Percentiles rank a stretch among this genome's conserved stretches.
phyloP scores from a whole-genome alignment of 2,113 vertebrate species.

The Globicephala melas region DNA sequence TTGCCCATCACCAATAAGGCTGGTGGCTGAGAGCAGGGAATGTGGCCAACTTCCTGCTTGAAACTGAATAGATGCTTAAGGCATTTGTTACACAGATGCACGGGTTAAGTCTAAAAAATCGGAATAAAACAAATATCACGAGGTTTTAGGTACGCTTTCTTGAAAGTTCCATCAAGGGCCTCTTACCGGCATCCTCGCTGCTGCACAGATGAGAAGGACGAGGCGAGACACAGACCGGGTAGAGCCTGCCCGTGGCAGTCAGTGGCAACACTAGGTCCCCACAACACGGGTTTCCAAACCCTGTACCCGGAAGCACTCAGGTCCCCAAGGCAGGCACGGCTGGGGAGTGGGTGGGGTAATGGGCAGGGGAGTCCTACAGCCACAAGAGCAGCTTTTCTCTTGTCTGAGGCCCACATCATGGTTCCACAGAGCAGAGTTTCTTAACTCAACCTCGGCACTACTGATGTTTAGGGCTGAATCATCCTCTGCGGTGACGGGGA shows the following conservation, averaged over 20 bases:
- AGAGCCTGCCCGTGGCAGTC: background rate
- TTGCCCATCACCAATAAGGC: background rate
- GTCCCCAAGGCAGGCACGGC: background rate
- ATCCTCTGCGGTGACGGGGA: background rate
- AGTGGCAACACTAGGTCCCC: background rate
- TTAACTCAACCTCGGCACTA: background rate
- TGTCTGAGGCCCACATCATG: background rate
- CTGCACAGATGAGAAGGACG: fast-evolving
- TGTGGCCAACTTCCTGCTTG: background rate
- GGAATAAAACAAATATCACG: background rate
- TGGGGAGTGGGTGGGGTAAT: background rate
- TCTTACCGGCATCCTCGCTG: background rate
- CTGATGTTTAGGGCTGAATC: too few species aligned
- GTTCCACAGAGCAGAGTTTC: background rate
- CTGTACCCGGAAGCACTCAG: background rate
- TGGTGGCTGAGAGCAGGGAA: background rate
- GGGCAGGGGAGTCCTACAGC: background rate
- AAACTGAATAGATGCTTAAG: background rate
- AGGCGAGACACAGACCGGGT: background rate
- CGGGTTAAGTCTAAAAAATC: background rate
- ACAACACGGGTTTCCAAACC: background rate
- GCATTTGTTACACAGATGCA: background rate
- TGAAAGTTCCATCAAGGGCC: background rate
- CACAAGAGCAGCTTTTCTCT: background rate
- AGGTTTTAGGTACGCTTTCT: background rate